Evolutionary conservation across 1,140 invertebrate genomes (phyloP).

Genomic region (Caerostris extrusa): DNA sequence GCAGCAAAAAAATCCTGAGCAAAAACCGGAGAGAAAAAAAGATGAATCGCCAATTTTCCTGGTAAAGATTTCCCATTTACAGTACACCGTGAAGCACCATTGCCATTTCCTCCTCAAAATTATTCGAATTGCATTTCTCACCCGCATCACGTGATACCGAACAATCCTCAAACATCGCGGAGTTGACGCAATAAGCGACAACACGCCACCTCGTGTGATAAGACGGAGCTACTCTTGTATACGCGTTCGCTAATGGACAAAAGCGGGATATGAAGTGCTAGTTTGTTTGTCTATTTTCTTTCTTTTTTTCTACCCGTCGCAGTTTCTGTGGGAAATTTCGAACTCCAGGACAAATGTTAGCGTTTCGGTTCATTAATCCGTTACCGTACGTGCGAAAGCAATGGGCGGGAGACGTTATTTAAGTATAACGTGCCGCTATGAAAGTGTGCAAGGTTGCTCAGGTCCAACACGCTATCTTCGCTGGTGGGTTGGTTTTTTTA

Average conservation of each 20-base stretch:
- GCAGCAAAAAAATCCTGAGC: no score
- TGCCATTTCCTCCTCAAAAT: not conserved
- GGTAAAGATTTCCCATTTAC: no score
- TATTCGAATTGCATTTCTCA: not conserved
- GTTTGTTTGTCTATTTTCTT: not conserved
- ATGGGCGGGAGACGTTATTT: constrained; percentile 11
- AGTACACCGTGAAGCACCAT: no score
- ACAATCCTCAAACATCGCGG: not conserved
- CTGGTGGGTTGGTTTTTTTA: not conserved
- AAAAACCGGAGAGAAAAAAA: no score
- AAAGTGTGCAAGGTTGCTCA: not conserved
- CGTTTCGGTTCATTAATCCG: not conserved
- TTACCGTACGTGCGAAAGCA: not conserved
- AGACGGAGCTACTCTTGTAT: not conserved
- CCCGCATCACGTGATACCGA: constrained; percentile 6
- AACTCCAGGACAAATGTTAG: constrained; percentile 38
- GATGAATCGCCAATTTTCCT: no score
- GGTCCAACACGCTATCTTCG: not conserved
- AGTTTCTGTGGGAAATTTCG: constrained; percentile 47
- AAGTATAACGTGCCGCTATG: not conserved
- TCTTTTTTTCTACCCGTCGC: not conserved
- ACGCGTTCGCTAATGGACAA: constrained; percentile 20
- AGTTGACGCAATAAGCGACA: constrained; percentile 63
- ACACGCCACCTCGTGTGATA: constrained; percentile 49
- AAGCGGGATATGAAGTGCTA: constrained; percentile 8